Evolutionary conservation across 2,888 invertebrate genomes (phyloP).

Genomic region (Caenorhabditis angaria): DNA sequence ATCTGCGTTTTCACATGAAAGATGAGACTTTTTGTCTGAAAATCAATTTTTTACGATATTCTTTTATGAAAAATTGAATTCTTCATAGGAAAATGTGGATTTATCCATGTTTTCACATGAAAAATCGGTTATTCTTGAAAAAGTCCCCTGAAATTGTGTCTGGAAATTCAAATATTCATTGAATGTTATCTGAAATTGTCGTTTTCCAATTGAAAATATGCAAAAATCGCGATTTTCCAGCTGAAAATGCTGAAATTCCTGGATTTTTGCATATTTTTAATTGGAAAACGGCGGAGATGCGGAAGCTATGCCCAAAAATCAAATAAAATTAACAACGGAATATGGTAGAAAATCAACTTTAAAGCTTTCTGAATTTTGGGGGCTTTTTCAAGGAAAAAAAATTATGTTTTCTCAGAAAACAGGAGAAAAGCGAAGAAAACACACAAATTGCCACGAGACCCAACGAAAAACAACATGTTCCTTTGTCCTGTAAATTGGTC

Average conservation of each 20-base stretch:
- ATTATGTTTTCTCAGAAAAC: too few relatives aligned
- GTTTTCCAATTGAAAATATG: not conserved
- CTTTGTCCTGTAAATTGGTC: too few relatives aligned
- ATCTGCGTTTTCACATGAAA: not conserved
- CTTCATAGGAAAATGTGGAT: too few relatives aligned
- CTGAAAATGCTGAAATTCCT: not conserved
- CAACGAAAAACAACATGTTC: too few relatives aligned
- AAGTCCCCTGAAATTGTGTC: not conserved
- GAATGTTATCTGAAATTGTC: not conserved
- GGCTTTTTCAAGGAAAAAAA: too few relatives aligned
- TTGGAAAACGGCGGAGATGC: too few relatives aligned
- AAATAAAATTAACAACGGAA: constrained; percentile 8
- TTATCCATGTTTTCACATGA: too few relatives aligned
- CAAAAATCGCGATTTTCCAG: not conserved
- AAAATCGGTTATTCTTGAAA: too few relatives aligned
- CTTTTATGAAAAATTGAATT: not conserved
- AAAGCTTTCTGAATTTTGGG: not conserved
- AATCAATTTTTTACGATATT: not conserved
- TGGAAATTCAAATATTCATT: not conserved
- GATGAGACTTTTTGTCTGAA: not conserved
- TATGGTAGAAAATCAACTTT: not conserved
- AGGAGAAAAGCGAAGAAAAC: too few relatives aligned
- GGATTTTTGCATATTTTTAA: too few relatives aligned
- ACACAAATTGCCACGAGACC: too few relatives aligned
- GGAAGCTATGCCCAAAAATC: not conserved